phyloP scores from a whole-genome alignment of 2,113 vertebrate species.

The Peromyscus polionotus region DNA sequence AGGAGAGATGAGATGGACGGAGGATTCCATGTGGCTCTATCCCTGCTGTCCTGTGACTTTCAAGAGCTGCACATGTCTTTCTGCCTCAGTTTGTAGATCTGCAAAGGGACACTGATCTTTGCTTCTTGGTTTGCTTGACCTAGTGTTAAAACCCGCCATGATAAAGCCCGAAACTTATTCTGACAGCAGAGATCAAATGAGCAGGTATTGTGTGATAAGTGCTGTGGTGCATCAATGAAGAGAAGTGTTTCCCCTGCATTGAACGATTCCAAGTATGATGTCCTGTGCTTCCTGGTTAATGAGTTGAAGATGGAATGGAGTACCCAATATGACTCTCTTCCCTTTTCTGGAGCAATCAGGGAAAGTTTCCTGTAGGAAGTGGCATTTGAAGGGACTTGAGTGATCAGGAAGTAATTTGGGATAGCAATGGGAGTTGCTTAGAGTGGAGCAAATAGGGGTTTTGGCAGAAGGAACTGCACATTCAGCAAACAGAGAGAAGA shows the following conservation, averaged over 20 bases:
- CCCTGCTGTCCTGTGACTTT: conserved; percentile 24
- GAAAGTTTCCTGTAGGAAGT: conserved; percentile 6
- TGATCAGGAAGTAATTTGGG: conserved; percentile 36
- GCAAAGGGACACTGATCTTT: neutral
- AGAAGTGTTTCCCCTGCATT: neutral
- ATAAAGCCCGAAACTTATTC: neutral
- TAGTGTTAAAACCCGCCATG: neutral
- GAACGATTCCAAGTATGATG: conserved; percentile 29
- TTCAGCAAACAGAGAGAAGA: conserved; percentile 5
- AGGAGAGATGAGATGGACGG: neutral
- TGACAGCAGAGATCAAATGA: neutral
- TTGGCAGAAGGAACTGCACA: neutral
- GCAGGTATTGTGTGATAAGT: neutral
- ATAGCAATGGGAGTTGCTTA: neutral
- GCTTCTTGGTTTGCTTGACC: neutral
- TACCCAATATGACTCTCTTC: neutral
- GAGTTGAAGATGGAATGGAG: neutral
- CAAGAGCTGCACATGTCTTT: conserved; percentile 38
- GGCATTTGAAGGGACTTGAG: conserved; percentile 37
- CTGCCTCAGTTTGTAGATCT: conserved; percentile 44
- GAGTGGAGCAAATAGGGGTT: neutral
- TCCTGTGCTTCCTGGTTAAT: neutral
- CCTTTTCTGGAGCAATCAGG: neutral
- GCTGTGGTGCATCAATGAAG: neutral
- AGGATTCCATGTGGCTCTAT: conserved; percentile 1